Base-by-base conservation (phyloP, 2,797 vertebrate genomes). In the Darevskia nairensis region DNA sequence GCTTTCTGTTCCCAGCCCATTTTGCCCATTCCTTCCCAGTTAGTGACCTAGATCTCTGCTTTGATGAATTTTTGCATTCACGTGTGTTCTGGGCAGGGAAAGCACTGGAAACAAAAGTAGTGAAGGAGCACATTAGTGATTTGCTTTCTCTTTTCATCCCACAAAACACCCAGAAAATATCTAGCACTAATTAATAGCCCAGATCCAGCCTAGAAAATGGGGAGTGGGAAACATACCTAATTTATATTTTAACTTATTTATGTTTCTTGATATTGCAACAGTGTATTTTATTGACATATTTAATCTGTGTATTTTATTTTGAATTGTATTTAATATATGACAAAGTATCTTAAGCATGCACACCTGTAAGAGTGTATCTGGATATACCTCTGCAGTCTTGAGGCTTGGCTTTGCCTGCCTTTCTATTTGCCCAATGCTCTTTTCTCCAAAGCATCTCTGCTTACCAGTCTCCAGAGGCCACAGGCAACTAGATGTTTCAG, bases 191-290 rank as follows among this genome's bases (percentile, higher is more conserved):
- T 8, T 3, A 55, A 29, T 55, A 79, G 46, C 77, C 46, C 46
- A 32, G 46, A n/a, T 79, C 77, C 27, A 6, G 19, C 0, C 77
- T 79, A n/a, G 3, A 79, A n/a, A n/a, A 29, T 55, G 50, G 4
- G 21, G n/a, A 3, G 29, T 27, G 44, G 5, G 27, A 19, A 29
- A 79, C 4, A 71, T 15, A 55, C 25, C 23, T 79, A 78, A 55
- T 79, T 55, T 79, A 79, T 79, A 79, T 79, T 79, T 79, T 50
- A 78, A 78, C 1, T 78, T 55, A 19, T 78, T n/a, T 79, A 79
- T 79, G 50, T 55, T 55, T 55, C 50, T 55, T 55, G 50, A 55
- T 55, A 8, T 79, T 19, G 55, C 4, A 21, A 19, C 21, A 79
- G 13, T n/a, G 44, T 75, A 75, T 21, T 17, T 35, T 74, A 74